These are phyloP conservation scores for Amphipyra berbera DNA, from an alignment of 2,888 invertebrate genomes.

Conservation along the genomic window DNA sequence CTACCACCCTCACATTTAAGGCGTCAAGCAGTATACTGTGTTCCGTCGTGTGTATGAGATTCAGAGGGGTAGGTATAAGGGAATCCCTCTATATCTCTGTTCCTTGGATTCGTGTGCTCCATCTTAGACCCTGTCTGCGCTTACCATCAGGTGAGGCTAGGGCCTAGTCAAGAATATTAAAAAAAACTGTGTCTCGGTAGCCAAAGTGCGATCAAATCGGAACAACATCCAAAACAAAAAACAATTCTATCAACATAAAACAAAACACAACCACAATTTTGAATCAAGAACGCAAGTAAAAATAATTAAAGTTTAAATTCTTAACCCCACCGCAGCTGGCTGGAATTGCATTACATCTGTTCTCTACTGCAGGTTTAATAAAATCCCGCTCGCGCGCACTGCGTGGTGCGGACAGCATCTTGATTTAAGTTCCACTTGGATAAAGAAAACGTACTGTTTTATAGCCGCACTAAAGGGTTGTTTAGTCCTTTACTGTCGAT, in stretches of 20 bases:
- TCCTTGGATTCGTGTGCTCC: too few species aligned
- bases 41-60: too few species aligned
- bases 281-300: constrained; percentile 45
- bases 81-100: too few species aligned
- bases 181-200: too few species aligned
- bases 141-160: too few species aligned
- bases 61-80: too few species aligned
- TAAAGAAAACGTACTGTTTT: constrained; percentile 63
- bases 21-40: too few species aligned
- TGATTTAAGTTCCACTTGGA: constrained; percentile 64
- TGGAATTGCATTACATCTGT: constrained; percentile 58
- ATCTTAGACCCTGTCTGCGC: too few species aligned
- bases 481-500: constrained; percentile 58
- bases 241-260: constrained; percentile 19
- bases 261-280: constrained; percentile 31
- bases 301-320: constrained; percentile 60
- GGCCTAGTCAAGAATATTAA: too few species aligned
- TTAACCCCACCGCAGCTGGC: constrained; percentile 43
- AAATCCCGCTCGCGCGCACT: constrained; percentile 54
- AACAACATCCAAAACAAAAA: constrained; percentile 6
- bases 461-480: constrained; percentile 58
- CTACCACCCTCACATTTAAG: too few species aligned
- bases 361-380: constrained; percentile 61
- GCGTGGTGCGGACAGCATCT: constrained; percentile 60
- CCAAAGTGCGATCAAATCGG: too few species aligned